Conservation (phyloP, 2,797 vertebrate genomes). For the Echiichthys vipera region DNA sequence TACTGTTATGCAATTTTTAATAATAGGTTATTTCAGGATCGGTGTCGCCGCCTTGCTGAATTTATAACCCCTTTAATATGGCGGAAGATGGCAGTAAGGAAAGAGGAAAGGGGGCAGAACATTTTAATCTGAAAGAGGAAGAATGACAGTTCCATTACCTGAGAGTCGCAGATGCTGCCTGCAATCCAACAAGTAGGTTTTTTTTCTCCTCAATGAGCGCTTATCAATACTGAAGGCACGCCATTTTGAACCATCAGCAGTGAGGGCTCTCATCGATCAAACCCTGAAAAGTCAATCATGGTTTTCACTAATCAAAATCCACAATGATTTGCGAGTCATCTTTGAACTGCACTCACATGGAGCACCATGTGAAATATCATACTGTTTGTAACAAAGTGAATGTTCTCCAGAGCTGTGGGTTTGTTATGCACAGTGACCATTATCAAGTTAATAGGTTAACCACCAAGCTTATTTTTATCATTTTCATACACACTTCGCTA, state of each 20-base stretch:
- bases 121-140: constrained; percentile 81
- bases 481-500: no score
- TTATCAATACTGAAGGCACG: constrained; percentile 78
- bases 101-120: constrained; percentile 53
- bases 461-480: no score
- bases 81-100: constrained; percentile 66
- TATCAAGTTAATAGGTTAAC: no score
- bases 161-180: constrained; percentile 71
- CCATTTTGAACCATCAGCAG: constrained; percentile 67
- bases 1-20: constrained; percentile 21
- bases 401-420: constrained; percentile 8
- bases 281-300: constrained; percentile 68
- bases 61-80: constrained; percentile 78
- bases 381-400: constrained; percentile 40
- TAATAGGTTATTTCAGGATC: constrained; percentile 70
- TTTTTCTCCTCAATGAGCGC: constrained; percentile 57
- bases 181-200: constrained; percentile 76
- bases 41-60: constrained; percentile 68
- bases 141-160: constrained; percentile 87
- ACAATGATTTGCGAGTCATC: constrained; percentile 50
- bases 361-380: constrained; percentile 11
- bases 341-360: constrained; percentile 30
- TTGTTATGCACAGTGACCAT: no score
- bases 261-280: constrained; percentile 65
- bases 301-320: constrained; percentile 70